phyloP scores from a whole-genome alignment of 1,140 invertebrate genomes.

The Ephestia elutella region DNA sequence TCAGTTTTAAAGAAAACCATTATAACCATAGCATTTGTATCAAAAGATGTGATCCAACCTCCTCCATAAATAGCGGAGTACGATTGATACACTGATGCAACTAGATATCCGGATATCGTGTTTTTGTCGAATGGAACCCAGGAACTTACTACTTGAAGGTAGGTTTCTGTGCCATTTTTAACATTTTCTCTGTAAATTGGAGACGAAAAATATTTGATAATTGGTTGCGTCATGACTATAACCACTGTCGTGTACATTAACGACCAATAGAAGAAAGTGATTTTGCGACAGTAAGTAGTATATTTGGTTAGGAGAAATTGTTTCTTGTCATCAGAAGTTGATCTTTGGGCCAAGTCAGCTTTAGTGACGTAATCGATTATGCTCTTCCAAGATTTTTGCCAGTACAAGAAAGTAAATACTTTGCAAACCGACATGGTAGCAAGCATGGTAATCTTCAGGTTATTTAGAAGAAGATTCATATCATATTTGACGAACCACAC shows the following conservation, averaged over 20 bases:
- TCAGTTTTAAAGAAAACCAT: slow-evolving; percentile 51
- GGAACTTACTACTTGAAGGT: slow-evolving; percentile 38
- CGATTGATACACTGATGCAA: slow-evolving; percentile 32
- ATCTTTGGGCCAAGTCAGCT: slow-evolving; percentile 41
- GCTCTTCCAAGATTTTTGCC: slow-evolving; percentile 47
- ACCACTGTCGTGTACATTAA: slow-evolving; percentile 56
- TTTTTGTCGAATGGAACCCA: slow-evolving; percentile 49
- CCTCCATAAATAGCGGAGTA: slow-evolving; percentile 32
- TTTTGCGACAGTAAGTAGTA: slow-evolving; percentile 54
- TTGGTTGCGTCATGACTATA: slow-evolving; percentile 46
- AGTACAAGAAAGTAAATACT: slow-evolving; percentile 44
- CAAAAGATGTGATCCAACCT: slow-evolving; percentile 47
- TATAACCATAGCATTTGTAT: slow-evolving; percentile 37
- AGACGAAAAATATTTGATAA: slow-evolving; percentile 43
- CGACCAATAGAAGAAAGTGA: slow-evolving; percentile 50
- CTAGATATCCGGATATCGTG: slow-evolving; percentile 29
- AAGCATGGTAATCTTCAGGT: slow-evolving; percentile 57
- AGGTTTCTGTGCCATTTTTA: slow-evolving; percentile 36
- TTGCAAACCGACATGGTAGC: slow-evolving; percentile 55
- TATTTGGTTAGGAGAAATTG: slow-evolving; percentile 32
- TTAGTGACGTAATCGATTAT: slow-evolving; percentile 53
- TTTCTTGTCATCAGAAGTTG: slow-evolving; percentile 21
- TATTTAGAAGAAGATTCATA: slow-evolving; percentile 48
- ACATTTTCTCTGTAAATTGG: slow-evolving; percentile 44
- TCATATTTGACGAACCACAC: slow-evolving; percentile 56